Percentiles rank a stretch among this genome's conserved stretches.
phyloP scores from a whole-genome alignment of 2,888 invertebrate genomes.

The Lepidonotus clava region DNA sequence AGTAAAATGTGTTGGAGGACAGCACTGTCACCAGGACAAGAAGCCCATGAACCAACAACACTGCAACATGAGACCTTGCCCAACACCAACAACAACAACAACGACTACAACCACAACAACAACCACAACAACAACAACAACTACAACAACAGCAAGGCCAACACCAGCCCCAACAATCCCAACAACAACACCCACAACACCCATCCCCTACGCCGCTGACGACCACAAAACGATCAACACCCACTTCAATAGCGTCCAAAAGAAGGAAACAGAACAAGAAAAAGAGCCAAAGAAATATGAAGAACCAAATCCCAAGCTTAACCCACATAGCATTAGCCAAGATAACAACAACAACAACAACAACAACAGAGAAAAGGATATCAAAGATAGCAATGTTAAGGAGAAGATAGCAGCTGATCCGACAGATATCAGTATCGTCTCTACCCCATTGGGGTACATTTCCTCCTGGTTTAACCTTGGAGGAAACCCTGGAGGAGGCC shows the following conservation, averaged over 20 bases:
- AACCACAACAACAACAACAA: neutral
- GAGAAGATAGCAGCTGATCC: neutral
- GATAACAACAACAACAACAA: neutral
- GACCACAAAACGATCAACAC: neutral
- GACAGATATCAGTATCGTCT: constrained; percentile 17
- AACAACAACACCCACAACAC: constrained; percentile 21
- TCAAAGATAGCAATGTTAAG: neutral
- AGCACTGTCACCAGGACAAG: constrained; percentile 68
- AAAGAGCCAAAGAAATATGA: neutral
- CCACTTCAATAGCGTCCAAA: neutral
- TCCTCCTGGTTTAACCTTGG: neutral
- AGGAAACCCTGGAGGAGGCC: neutral
- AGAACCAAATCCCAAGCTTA: neutral
- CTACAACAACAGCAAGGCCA: neutral
- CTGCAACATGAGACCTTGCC: constrained; percentile 48
- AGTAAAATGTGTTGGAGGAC: constrained; percentile 76
- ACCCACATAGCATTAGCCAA: neutral
- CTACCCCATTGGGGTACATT: constrained; percentile 29
- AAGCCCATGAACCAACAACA: constrained; percentile 65
- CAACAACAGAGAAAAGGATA: neutral
- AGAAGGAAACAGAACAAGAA: neutral
- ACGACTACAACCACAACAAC: neutral
- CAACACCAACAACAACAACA: neutral
- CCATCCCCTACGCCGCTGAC: too few relatives aligned
- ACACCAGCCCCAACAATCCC: neutral